Evolutionary conservation across 2,113 vertebrate genomes (phyloP).

Genomic region (Pseudopodoces humilis): DNA sequence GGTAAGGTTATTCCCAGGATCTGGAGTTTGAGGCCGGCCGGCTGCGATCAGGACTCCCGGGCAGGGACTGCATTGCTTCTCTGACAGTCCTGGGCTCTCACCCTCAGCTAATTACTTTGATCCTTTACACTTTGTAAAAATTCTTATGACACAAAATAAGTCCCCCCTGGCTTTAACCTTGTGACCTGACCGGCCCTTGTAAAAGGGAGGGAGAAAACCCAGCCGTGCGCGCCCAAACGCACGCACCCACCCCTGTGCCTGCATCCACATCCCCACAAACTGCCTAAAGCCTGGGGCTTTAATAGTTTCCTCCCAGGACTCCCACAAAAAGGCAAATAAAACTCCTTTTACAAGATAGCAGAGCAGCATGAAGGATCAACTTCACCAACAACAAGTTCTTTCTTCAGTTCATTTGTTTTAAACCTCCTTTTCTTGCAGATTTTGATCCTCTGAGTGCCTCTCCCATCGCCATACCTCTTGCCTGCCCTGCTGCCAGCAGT

Average conservation of each 20-base stretch:
- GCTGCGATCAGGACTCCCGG: not conserved
- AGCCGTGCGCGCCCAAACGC: not conserved
- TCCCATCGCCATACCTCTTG: not conserved
- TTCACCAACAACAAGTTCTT: slow-evolving; percentile 58
- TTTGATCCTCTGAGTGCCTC: slow-evolving; percentile 32
- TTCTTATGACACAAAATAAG: slow-evolving; percentile 79
- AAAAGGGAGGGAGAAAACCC: slow-evolving; percentile 53
- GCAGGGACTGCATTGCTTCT: slow-evolving; percentile 63
- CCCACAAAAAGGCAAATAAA: slow-evolving; percentile 77
- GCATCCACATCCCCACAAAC: slow-evolving; percentile 9
- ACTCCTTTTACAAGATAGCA: slow-evolving; percentile 77
- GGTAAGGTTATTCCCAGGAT: not conserved
- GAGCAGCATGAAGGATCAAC: slow-evolving; percentile 41
- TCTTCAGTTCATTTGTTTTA: slow-evolving; percentile 66
- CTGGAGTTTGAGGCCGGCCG: not conserved
- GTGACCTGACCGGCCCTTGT: slow-evolving; percentile 75
- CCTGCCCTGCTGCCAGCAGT: slow-evolving; percentile 12
- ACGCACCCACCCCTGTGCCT: not conserved
- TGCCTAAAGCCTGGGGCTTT: slow-evolving; percentile 65
- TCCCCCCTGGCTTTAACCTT: slow-evolving; percentile 81
- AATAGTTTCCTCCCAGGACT: slow-evolving; percentile 76
- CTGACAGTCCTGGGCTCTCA: slow-evolving; percentile 69
- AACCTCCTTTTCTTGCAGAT: slow-evolving; percentile 29
- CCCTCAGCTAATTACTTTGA: slow-evolving; percentile 82
- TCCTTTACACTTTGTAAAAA: slow-evolving; percentile 88